Base-by-base conservation (phyloP, 2,888 invertebrate genomes). In the Epistrophe grossulariae region DNA sequence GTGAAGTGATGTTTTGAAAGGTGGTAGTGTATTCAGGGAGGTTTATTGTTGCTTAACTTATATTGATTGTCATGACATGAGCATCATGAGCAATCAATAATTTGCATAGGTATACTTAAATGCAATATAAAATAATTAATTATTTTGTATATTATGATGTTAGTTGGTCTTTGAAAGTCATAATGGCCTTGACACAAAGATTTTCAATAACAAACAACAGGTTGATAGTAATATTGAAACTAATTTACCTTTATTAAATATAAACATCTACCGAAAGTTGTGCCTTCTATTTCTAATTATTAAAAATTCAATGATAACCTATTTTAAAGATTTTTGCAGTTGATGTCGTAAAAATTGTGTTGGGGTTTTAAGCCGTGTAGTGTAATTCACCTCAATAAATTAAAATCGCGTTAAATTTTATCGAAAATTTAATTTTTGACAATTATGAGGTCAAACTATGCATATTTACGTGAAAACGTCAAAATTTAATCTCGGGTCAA, bases 81-180 rank as follows among this genome's bases (percentile, higher is more conserved):
- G 17, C 31, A n/a, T 4, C 31, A 31, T 15, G 48, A 50, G 19
- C 5, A 19, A 24, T 43, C 24, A 24, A 43, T 24, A 24, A 62
- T 62, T 62, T 62, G 43, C 62, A 62, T 62, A 55, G 24, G 24
- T 11, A 28, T 24, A 38, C 17, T 10, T 13, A 43, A 43, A 62
- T 62, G 43, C 40, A 62, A 62, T 43, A 62, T 43, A 62, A 62
- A 62, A 24, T 40, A 43, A 24, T 62, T 43, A 62, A 62, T 43
- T 62, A 62, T 62, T 43, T 60, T 40, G 11, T 60, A 38, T 1
- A 3, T 24, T 38, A n/a, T n/a, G 11, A 19, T 60, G 24, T 40
- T 40, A 19, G 19, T 24, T n/a, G 40, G 24, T 62, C 38, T 62
- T 24, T 62, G 40, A 43, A 62, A 62, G 4, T 24, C 40, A 62